Evolutionary conservation across 2,888 invertebrate species (phyloP).

Genomic region (Hypomecis punctinalis): DNA sequence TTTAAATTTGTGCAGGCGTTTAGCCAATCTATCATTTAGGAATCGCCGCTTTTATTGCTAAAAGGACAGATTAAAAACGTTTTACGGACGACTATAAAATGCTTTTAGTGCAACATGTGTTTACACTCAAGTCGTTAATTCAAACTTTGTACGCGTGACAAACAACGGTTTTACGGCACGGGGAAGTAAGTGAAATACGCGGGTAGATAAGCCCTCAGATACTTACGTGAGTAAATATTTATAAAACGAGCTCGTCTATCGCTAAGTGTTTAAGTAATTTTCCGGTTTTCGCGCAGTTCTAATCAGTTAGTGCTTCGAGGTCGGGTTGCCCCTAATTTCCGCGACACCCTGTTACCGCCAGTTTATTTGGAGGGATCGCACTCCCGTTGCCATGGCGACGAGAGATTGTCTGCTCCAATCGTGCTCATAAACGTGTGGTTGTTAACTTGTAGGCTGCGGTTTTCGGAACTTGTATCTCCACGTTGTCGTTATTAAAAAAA

Average conservation of each 20-base stretch:
- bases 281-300: constrained; percentile 67
- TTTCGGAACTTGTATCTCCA: constrained; percentile 37
- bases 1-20: constrained; percentile 60
- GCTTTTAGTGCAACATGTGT: constrained; percentile 72
- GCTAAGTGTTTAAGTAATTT: constrained; percentile 76
- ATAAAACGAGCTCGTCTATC: constrained; percentile 53
- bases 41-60: constrained; percentile 44
- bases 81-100: constrained; percentile 64
- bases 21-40: constrained; percentile 45
- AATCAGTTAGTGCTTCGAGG: constrained; percentile 73
- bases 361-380: constrained; percentile 73
- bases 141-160: constrained; percentile 62
- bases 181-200: constrained; percentile 30
- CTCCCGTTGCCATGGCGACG: constrained; percentile 65
- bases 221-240: constrained; percentile 59
- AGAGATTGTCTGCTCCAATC: constrained; percentile 61
- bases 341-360: constrained; percentile 77
- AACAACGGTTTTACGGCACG: constrained; percentile 60
- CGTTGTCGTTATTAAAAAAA: too few species aligned
- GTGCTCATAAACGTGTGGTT: constrained; percentile 59
- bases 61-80: constrained; percentile 55
- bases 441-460: constrained; percentile 69
- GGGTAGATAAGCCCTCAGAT: neutral
- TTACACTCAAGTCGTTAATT: constrained; percentile 70
- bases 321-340: constrained; percentile 74